Base-by-base conservation (phyloP, 92 coral and sea anemone genomes). In the Pocillopora grandis region DNA sequence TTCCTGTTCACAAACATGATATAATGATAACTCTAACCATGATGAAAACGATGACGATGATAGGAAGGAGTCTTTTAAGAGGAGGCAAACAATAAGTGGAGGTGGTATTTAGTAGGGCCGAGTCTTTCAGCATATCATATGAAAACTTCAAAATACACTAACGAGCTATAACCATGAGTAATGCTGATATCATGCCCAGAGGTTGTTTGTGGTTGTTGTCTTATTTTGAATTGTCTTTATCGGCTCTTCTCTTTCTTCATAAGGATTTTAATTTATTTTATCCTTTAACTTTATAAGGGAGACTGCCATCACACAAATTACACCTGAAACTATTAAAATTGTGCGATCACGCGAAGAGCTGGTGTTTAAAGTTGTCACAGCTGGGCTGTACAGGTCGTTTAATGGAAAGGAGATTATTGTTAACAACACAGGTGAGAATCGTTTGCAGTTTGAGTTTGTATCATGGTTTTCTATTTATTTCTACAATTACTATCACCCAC, bases 281-380 rank as follows among this genome's bases (percentile, higher is more conserved):
- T 31, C 36, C 15, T 31, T 66, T 10, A 11, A 17, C 2, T 18
- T 20, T 55, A 27, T 36, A 16, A 80, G 85, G 85, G 85, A 80
- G 35, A 76, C 85, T 58, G 20, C 68, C 15, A 67, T 80, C 10
- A 80, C 76, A n/a, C 76, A 57, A 58, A 16, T 69, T 58, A 80
- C 85, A 58, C 85, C 66, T 17, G 76, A 71, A 36, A 71, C 9
- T 13, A 58, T 80, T 16, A 70, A 33, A 18, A 80, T 80, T 19
- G 85, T 80, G 33, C 85, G 19, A 0, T 11, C 58, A 36, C 85
- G 85, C 19, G 85, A 80, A 15, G 85, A 80, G 76, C 68, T 80
- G 33, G 58, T 80, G 18, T 80, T 80, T 80, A 67, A 80, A 2
- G 76, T 58, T 8, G 49, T 42, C 49, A 42, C 49, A 13, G 13